Evolutionary conservation across 1,140 invertebrate genomes (phyloP), one percentile per base, ranked within the genome.

Genomic region (Goniozus legneri): DNA sequence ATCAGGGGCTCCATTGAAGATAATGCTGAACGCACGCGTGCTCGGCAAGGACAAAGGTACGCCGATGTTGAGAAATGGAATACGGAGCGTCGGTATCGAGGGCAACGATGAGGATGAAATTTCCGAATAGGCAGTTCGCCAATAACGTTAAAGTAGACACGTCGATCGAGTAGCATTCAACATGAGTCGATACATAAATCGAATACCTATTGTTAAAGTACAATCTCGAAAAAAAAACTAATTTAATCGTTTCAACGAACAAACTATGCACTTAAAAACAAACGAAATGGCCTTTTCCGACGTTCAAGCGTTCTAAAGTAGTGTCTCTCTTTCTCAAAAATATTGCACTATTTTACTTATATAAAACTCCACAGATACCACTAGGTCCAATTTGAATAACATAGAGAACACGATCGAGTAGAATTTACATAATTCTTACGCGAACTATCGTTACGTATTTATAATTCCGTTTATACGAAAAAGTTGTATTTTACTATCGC

Each of bases 41-140:
- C 54, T 79, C 43, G 78, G 74, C 8, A 78, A 78, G 50, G 77
- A 76, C 42, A 78, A 79, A 52, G 79, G 79, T 0, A 80, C 77
- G 2, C 79, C 79, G 18, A 63, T 80, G 50, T 50, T 80, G 44
- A 64, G 77, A 32, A 78, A 76, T 10, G 78, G 77, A 3, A 79
- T 80, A 41, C 76, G 75, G 24, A 77, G 73, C 48, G 67, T 79
- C 44, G 75, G 59, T 4, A 59, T 74, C 10, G 77, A 79, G 31
- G 55, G 58, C 8, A 62, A 68, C 34, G 68, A 74, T 2, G 65
- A 71, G 18, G 59, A 68, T 33, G 76, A 27, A 27, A 27, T 4
- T 27, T 10, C 4, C 24, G 10, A 27, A 6, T 27, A 6, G 24
- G 10, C 24, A 6, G 4, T 27, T 10, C 10, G 20, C n/a, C n/a